Evolutionary conservation across 2,797 vertebrate species (phyloP).

Genomic region (Pseudomugil tenellus): DNA sequence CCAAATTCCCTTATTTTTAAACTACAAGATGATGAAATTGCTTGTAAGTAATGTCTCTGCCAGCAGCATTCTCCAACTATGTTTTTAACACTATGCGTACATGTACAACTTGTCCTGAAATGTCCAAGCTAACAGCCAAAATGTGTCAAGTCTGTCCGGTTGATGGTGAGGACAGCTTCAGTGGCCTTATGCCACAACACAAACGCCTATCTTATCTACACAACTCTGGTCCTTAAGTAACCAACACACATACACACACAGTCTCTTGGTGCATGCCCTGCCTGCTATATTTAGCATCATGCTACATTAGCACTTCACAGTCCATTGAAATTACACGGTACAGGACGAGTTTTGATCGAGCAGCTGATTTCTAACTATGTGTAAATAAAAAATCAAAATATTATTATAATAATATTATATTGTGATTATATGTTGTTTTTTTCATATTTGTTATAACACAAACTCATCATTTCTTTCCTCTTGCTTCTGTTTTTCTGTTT

Average conservation of each 20-base stretch:
- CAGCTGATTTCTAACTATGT: slow-evolving; percentile 28
- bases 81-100: slow-evolving; percentile 1
- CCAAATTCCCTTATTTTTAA: slow-evolving; percentile 24
- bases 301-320: slow-evolving; percentile 76
- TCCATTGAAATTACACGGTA: slow-evolving; percentile 58
- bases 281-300: slow-evolving; percentile 74
- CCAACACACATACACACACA: slow-evolving; percentile 29
- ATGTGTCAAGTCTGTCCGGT: slow-evolving; percentile 5
- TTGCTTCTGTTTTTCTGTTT: not conserved
- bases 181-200: slow-evolving; percentile 51
- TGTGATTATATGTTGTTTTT: slow-evolving; percentile 49
- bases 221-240: slow-evolving; percentile 36
- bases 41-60: slow-evolving; percentile 1
- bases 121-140: slow-evolving; percentile 35
- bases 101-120: slow-evolving; percentile 15
- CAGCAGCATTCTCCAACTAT: not conserved
- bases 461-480: slow-evolving; percentile 33
- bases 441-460: too few relatives aligned
- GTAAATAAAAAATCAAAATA: slow-evolving; percentile 17
- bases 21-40: slow-evolving; percentile 4
- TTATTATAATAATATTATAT: slow-evolving; percentile 10
- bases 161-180: slow-evolving; percentile 25
- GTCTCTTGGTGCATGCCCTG: slow-evolving; percentile 45
- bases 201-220: slow-evolving; percentile 61
- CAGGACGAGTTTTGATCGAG: slow-evolving; percentile 59